Evolutionary conservation across 2,888 invertebrate genomes (phyloP), one percentile per base, ranked within the genome.

Genomic region (Drosophila quinaria): DNA sequence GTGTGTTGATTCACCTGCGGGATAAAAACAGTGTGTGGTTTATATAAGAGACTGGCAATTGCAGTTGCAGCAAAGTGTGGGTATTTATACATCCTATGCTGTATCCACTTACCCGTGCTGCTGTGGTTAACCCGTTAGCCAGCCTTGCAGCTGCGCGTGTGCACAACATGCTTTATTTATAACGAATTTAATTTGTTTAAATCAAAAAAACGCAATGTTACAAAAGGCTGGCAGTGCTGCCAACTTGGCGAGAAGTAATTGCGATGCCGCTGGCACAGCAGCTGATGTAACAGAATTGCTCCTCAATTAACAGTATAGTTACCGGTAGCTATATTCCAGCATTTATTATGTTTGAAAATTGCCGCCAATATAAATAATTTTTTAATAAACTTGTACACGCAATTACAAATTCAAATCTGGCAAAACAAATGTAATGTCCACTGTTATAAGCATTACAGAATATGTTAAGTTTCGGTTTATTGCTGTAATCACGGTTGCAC

Each of bases 1-100:
- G 72, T 58, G 61, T 65, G 71, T 69, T 81, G 87, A 70, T 79
- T 59, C 71, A 81, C 67, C 87, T 89, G 56, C 42, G 46, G 50
- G 31, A 61, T 15, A 19, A 35, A 60, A 68, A 50, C 56, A 65
- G 64, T 31, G 44, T 47, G 51, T 33, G 33, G 88, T 91, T 92
- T 91, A 91, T 89, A 80, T 92, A 91, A 92, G 91, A 84, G 65
- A 29, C 2, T 49, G 25, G 9, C 25, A 47, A 39, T 13, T 73
- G 70, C 44, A 52, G 9, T 44, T 33, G 31, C 61, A 44, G 8
- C 11, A 13, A 31, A 15, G 37, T 9, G 10, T 39, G 19, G 15
- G 31, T 5, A 29, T n/a, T 1, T 2, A 0, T 4, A 2, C 3
- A 1, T 2, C 13, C 22, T 4, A 1, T 41, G 3, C 5, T 42